These are phyloP conservation scores for Megaceryle maxima DNA, from an alignment of 2,113 vertebrate species.

Conservation along the genomic window DNA sequence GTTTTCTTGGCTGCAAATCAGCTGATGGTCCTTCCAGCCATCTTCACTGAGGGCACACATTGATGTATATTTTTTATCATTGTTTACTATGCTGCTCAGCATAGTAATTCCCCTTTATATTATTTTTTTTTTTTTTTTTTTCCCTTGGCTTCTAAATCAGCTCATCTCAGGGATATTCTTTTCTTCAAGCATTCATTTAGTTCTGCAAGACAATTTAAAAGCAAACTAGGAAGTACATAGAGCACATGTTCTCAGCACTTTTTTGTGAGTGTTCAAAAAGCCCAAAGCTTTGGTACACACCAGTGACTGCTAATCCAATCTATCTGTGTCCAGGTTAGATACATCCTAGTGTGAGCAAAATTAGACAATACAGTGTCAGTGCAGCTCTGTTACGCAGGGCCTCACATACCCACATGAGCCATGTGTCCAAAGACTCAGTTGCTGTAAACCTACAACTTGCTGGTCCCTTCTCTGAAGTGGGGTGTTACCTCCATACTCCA, in stretches of 20 bases:
- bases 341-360: rapidly evolving
- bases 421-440: rapidly evolving
- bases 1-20: neutral
- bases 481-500: neutral
- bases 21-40: neutral
- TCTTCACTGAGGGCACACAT: neutral
- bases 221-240: neutral
- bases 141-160: neutral
- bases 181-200: neutral
- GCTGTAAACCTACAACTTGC: neutral
- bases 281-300: neutral
- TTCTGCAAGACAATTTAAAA: neutral
- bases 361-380: neutral
- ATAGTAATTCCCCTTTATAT: neutral
- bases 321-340: neutral
- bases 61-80: neutral
- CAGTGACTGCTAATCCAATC: neutral
- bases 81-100: neutral
- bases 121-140: neutral
- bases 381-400: neutral
- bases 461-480: neutral
- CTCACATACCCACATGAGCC: neutral
- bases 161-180: neutral
- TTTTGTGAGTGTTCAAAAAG: neutral
- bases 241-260: neutral